Evolutionary conservation across 1,140 invertebrate genomes (phyloP).

Genomic region (Bombus superbus): DNA sequence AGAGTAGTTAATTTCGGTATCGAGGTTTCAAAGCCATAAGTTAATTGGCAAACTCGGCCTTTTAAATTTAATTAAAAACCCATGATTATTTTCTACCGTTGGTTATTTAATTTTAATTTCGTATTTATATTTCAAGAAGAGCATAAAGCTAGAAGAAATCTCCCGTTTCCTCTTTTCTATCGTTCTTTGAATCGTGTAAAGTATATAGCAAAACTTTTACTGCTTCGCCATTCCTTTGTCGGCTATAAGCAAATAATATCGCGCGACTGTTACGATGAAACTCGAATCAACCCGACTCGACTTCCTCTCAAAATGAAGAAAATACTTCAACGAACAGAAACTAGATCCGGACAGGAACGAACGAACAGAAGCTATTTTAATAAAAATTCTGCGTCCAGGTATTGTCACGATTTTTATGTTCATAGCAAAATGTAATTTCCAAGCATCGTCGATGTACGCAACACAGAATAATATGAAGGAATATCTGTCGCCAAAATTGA

Average conservation of each 20-base stretch:
- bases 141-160: no score
- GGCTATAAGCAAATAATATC: background rate
- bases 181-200: background rate
- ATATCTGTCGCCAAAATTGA: no score
- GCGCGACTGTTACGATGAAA: no score
- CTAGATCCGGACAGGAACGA: background rate
- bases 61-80: constrained; percentile 12
- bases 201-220: background rate
- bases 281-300: no score
- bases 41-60: background rate
- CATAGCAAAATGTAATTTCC: background rate
- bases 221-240: background rate
- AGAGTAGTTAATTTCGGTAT: background rate
- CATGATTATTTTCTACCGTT: background rate
- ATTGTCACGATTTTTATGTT: background rate
- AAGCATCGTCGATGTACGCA: background rate
- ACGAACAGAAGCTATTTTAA: background rate
- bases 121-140: no score
- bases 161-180: background rate
- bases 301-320: no score
- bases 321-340: no score
- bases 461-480: no score
- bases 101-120: background rate
- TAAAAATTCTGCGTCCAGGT: background rate
- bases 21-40: background rate